Conservation (phyloP, 1,140 invertebrate species). For the Drosophila erecta region DNA sequence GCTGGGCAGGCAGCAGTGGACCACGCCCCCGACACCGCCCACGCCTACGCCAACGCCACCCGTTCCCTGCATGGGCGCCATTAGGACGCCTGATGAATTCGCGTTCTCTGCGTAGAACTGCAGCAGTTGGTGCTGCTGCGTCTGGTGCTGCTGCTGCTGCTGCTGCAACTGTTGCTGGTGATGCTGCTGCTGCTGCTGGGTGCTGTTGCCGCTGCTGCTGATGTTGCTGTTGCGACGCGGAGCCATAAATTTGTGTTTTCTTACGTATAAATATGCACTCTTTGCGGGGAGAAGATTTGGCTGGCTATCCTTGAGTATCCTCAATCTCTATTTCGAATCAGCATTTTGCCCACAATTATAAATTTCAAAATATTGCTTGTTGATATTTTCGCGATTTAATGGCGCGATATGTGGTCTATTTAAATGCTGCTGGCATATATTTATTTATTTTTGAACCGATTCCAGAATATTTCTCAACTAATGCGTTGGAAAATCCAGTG, state of each 20-base stretch:
- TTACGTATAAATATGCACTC: constrained; percentile 3
- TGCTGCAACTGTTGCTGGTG: constrained; percentile 42
- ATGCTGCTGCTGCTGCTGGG: constrained; percentile 42
- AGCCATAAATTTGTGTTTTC: constrained; percentile 71
- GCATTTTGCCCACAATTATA: constrained; percentile 15
- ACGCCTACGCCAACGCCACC: constrained; percentile 2
- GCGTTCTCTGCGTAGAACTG: constrained; percentile 29
- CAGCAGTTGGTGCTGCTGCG: constrained; percentile 58
- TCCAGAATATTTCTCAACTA: not conserved
- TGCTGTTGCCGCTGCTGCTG: constrained; percentile 41
- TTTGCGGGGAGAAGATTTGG: not conserved
- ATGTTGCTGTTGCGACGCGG: constrained; percentile 67
- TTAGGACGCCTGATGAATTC: constrained; percentile 22
- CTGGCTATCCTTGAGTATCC: not conserved
- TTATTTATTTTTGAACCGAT: constrained; percentile 20
- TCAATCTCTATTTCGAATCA: constrained; percentile 26
- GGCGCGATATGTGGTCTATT: constrained; percentile 22
- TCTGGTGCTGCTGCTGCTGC: constrained; percentile 42
- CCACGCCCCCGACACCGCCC: constrained; percentile 55
- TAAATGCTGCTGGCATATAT: constrained; percentile 22
- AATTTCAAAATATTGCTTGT: constrained; percentile 25
- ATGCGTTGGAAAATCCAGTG: not conserved
- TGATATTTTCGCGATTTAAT: constrained; percentile 12
- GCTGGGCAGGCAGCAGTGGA: constrained; percentile 92
- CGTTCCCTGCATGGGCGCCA: constrained; percentile 68